phyloP scores from a whole-genome alignment of 2,888 invertebrate genomes.

The Seira musarum region DNA sequence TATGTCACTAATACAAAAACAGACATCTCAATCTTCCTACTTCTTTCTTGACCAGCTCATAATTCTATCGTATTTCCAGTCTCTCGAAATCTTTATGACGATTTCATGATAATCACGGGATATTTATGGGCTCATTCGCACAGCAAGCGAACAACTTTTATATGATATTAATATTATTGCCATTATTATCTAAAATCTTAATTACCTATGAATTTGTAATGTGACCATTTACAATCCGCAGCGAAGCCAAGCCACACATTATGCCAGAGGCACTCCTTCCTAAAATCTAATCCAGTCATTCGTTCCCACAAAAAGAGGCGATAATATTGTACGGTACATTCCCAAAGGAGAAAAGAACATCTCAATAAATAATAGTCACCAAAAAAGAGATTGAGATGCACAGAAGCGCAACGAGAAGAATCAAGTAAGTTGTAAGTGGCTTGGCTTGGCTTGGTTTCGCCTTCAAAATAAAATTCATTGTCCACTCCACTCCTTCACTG shows the following conservation, averaged over 20 bases:
- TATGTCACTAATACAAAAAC: slow-evolving; percentile 2
- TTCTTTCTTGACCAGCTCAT: slow-evolving; percentile 47
- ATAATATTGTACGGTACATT: slow-evolving; percentile 52
- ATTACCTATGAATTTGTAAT: slow-evolving; percentile 59
- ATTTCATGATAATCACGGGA: slow-evolving; percentile 23
- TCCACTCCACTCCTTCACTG: slow-evolving; percentile 13
- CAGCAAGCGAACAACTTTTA: slow-evolving; percentile 39
- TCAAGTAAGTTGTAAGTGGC: too few relatives aligned
- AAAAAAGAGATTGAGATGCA: slow-evolving; percentile 2
- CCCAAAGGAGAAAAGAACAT: slow-evolving; percentile 29
- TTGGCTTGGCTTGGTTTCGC: background rate
- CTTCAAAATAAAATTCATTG: slow-evolving; percentile 19
- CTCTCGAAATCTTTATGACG: slow-evolving; percentile 10
- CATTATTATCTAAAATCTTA: slow-evolving; percentile 57
- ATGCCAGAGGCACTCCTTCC: slow-evolving; percentile 34
- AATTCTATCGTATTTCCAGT: slow-evolving; percentile 25
- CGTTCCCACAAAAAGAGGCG: slow-evolving; percentile 25
- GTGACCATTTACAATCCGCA: background rate
- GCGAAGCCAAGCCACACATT: slow-evolving; percentile 26
- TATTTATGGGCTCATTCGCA: slow-evolving; percentile 55
- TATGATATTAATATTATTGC: slow-evolving; percentile 49
- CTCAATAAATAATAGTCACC: slow-evolving; percentile 44
- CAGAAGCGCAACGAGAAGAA: background rate
- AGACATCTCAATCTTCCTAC: slow-evolving; percentile 47
- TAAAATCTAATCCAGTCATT: background rate